phyloP scores from a whole-genome alignment of 2,888 invertebrate genomes.

The Cacoxenus indagator region DNA sequence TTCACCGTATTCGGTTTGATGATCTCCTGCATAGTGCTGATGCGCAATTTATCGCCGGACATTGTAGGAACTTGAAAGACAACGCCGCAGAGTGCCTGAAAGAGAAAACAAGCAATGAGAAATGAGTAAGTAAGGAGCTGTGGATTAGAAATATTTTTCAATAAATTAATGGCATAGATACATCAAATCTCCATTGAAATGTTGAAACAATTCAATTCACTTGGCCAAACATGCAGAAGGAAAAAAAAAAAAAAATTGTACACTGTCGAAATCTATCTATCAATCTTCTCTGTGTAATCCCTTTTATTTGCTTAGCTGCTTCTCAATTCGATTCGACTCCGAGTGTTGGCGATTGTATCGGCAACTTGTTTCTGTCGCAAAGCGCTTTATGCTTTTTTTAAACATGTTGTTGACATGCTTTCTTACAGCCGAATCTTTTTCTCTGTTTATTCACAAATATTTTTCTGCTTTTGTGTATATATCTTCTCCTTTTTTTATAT shows the following conservation, averaged over 20 bases:
- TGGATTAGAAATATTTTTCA: constrained; percentile 12
- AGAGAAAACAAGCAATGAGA: constrained; percentile 61
- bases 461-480: constrained; percentile 5
- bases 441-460: constrained; percentile 12
- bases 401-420: constrained; percentile 57
- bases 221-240: background rate
- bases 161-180: constrained; percentile 23
- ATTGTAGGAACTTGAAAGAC: constrained; percentile 93
- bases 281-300: constrained; percentile 57
- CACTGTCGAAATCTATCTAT: constrained; percentile 42
- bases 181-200: constrained; percentile 30
- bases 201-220: background rate
- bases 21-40: constrained; percentile 86
- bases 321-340: too few species aligned
- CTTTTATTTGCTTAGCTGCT: constrained; percentile 49
- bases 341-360: constrained; percentile 40
- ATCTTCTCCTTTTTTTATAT: too few species aligned
- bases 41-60: constrained; percentile 85
- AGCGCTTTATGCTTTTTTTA: constrained; percentile 58
- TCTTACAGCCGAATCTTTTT: constrained; percentile 13
- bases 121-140: too few species aligned
- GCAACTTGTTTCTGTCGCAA: constrained; percentile 46
- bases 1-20: constrained; percentile 92
- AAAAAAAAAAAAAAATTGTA: background rate
- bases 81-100: constrained; percentile 93